phyloP scores from a whole-genome alignment of 2,797 vertebrate genomes.

The Dermochelys coriacea region DNA sequence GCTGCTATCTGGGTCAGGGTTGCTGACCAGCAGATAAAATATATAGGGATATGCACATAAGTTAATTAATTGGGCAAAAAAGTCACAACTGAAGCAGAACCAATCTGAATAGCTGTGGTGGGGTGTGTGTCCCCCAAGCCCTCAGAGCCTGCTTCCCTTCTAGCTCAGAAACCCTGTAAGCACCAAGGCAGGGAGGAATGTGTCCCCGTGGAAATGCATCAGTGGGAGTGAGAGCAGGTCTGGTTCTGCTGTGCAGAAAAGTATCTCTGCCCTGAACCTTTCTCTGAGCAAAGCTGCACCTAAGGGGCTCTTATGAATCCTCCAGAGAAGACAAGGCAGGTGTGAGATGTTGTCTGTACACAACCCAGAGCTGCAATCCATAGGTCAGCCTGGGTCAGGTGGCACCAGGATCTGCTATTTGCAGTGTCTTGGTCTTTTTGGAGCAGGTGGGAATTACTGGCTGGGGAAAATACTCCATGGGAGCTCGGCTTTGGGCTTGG shows the following conservation, averaged over 20 bases:
- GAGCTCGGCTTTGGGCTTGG: neutral
- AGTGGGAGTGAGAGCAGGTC: accelerated
- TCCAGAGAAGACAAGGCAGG: neutral
- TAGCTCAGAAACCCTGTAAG: neutral
- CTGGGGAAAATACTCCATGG: neutral
- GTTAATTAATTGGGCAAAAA: neutral
- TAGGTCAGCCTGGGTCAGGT: neutral
- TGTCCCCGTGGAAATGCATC: neutral
- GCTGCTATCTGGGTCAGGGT: neutral
- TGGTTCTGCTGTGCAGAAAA: neutral
- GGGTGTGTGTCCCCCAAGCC: neutral
- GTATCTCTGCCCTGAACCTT: neutral
- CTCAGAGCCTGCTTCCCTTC: neutral
- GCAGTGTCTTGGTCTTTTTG: neutral
- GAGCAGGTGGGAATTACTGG: neutral
- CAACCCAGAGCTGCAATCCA: accelerated
- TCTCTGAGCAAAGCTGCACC: neutral
- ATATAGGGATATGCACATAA: neutral
- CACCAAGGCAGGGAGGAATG: neutral
- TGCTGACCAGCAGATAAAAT: neutral
- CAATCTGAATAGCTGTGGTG: accelerated
- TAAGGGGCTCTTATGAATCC: neutral
- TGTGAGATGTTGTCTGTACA: neutral
- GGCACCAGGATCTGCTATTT: neutral
- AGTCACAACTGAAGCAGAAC: neutral